A percentile compares a stretch with the other conserved stretches of the same genome.
These are phyloP conservation scores for Catagonus wagneri DNA, from an alignment of 2,113 vertebrate genomes.

Conservation along the genomic window DNA sequence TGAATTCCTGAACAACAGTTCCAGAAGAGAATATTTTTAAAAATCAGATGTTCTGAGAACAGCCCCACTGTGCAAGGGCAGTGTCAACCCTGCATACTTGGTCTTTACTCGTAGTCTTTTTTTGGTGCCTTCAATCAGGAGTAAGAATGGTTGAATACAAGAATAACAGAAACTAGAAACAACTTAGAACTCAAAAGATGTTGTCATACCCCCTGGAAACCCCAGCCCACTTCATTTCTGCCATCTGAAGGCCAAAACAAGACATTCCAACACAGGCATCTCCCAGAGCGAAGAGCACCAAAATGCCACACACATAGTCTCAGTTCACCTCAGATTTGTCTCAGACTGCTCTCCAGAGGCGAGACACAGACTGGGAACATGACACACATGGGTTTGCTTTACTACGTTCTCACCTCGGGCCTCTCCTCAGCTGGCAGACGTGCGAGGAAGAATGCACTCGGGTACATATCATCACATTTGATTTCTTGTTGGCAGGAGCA, in stretches of 20 bases:
- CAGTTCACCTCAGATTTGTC: neutral
- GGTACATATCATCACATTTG: constrained; percentile 55
- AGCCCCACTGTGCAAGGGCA: neutral
- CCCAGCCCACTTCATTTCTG: neutral
- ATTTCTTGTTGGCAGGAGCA: constrained; percentile 44
- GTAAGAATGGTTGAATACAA: neutral
- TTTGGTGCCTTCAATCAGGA: neutral
- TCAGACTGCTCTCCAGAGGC: neutral
- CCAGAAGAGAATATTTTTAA: neutral
- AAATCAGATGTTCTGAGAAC: neutral
- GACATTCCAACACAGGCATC: neutral
- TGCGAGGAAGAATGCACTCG: constrained; percentile 62
- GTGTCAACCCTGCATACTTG: neutral
- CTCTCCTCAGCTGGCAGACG: constrained; percentile 58
- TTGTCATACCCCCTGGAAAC: neutral
- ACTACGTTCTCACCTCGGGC: constrained; percentile 63
- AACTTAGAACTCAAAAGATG: neutral
- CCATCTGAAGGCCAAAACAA: neutral
- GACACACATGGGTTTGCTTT: constrained; percentile 59
- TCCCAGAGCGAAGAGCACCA: neutral
- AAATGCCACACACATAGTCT: neutral
- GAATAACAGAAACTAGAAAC: neutral
- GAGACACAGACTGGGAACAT: constrained; percentile 47
- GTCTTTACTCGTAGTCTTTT: neutral
- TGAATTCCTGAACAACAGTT: constrained; percentile 28